These are phyloP conservation scores for Linepithema humile DNA, from an alignment of 1,140 invertebrate species.

Conservation along the genomic window DNA sequence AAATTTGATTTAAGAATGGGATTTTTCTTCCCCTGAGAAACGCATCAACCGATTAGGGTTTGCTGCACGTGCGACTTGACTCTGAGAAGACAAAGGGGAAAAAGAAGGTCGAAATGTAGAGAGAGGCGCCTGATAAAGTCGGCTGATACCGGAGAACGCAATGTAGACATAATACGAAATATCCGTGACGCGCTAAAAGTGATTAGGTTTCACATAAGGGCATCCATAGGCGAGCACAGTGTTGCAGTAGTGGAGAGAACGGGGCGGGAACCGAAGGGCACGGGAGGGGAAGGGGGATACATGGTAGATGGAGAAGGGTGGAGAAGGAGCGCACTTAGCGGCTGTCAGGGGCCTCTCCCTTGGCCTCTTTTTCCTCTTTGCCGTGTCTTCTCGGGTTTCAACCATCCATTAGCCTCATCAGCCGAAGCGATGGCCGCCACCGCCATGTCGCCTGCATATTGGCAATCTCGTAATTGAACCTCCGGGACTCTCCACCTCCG, in stretches of 20 bases:
- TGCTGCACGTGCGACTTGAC: background rate
- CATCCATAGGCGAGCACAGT: conserved; percentile 15
- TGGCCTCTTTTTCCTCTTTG: conserved; percentile 76
- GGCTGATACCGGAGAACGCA: conserved; percentile 70
- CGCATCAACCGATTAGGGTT: conserved; percentile 25
- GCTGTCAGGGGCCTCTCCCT: conserved; percentile 81
- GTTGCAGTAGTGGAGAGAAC: conserved; percentile 44
- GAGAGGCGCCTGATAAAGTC: conserved; percentile 69
- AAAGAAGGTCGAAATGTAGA: conserved; percentile 46
- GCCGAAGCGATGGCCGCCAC: conserved; percentile 80
- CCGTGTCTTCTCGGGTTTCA: conserved; percentile 80
- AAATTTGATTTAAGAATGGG: background rate
- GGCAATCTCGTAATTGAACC: conserved; percentile 81
- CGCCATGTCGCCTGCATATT: conserved; percentile 66
- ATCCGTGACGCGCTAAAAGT: conserved; percentile 76
- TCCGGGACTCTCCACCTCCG: conserved; percentile 61
- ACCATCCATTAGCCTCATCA: conserved; percentile 84
- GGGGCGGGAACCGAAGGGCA: conserved; percentile 54
- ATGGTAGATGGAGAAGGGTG: conserved; percentile 54
- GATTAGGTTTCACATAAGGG: conserved; percentile 81
- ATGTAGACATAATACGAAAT: conserved; percentile 78
- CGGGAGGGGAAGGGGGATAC: conserved; percentile 2
- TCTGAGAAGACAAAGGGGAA: background rate
- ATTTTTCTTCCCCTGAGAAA: conserved; percentile 12
- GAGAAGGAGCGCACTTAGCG: conserved; percentile 81